Conservation (phyloP, 2,113 vertebrate genomes). For the Garra rufa region DNA sequence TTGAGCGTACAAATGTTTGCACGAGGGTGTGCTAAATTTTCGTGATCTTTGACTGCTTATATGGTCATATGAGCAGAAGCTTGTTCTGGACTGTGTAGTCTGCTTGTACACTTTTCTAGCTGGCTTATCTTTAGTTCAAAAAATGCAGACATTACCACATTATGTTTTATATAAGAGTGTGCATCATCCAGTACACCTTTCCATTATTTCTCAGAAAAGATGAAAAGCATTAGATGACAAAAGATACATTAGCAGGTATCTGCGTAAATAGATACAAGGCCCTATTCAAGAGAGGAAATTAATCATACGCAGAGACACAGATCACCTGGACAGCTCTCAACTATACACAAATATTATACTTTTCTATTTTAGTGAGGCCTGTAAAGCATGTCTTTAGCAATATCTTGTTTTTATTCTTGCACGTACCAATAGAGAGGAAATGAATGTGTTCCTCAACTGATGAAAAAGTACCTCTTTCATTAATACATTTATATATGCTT, state of each 20-base stretch:
- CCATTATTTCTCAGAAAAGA: conserved; percentile 28
- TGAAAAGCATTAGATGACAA: conserved; percentile 35
- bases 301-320: conserved; percentile 8
- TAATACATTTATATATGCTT: not conserved
- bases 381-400: not conserved
- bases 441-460: not conserved
- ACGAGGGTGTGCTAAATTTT: not conserved
- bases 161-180: conserved; percentile 3
- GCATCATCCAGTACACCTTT: not conserved
- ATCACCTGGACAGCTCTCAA: not conserved
- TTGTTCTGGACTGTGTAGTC: not conserved
- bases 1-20: not conserved
- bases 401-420: not conserved
- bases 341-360: not conserved
- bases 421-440: not conserved
- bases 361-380: not conserved
- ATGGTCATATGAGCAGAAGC: not conserved
- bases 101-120: not conserved
- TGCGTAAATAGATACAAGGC: not conserved
- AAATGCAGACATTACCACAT: conserved; percentile 8
- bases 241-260: conserved; percentile 41
- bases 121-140: not conserved
- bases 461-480: not conserved
- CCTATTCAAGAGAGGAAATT: conserved; percentile 17
- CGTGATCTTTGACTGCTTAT: not conserved